Conservation (phyloP, 2,797 vertebrate genomes). For the Mycteria americana region DNA sequence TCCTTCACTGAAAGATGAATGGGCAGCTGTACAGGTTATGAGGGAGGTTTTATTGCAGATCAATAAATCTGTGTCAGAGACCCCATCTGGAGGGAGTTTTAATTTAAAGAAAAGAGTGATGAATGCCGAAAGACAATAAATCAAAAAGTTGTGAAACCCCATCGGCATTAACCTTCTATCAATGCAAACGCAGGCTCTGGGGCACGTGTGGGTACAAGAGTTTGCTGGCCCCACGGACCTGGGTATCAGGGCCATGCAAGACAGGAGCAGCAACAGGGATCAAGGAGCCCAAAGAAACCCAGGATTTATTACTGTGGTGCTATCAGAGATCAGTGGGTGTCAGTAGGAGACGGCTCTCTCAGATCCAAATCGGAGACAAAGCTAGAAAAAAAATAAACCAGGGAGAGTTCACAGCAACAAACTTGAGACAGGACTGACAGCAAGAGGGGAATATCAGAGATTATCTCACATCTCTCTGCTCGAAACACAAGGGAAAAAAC, state of each 20-base stretch:
- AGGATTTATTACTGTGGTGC: slow-evolving; percentile 31
- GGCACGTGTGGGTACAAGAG: slow-evolving; percentile 26
- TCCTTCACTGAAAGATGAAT: slow-evolving; percentile 76
- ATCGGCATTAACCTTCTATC: slow-evolving; percentile 72
- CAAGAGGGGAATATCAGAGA: neutral
- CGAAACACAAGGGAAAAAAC: neutral
- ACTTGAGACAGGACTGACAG: slow-evolving; percentile 25
- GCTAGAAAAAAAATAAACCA: neutral
- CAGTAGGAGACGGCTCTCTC: slow-evolving; percentile 22
- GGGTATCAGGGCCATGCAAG: neutral
- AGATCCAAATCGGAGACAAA: slow-evolving; percentile 20
- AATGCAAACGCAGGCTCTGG: slow-evolving; percentile 29
- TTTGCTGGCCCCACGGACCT: neutral
- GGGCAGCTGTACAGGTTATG: slow-evolving; percentile 78
- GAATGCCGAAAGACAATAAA: slow-evolving; percentile 74
- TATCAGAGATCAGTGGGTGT: slow-evolving; percentile 39
- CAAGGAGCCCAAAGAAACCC: neutral
- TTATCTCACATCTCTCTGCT: neutral
- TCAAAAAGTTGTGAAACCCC: slow-evolving; percentile 77
- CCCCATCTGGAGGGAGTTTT: slow-evolving; percentile 83
- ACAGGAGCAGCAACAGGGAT: neutral
- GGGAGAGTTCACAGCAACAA: neutral
- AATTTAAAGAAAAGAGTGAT: slow-evolving; percentile 82
- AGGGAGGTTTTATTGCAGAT: slow-evolving; percentile 82
- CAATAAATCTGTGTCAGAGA: slow-evolving; percentile 82